These are phyloP conservation scores for Saccostrea echinata DNA, from an alignment of 1,140 invertebrate species.

Conservation along the genomic window DNA sequence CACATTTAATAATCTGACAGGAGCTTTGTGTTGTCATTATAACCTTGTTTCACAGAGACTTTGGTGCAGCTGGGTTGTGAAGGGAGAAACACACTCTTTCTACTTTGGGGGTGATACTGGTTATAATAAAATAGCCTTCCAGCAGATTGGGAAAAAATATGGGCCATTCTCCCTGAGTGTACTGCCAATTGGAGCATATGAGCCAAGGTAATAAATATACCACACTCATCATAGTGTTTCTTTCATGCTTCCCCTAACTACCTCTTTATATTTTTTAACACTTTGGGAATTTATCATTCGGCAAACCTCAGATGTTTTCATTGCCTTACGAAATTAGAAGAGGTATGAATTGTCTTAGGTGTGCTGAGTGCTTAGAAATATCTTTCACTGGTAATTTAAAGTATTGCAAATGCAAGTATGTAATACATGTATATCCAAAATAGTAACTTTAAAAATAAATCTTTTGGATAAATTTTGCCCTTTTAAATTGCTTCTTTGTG, in stretches of 20 bases:
- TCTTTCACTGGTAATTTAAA: no score
- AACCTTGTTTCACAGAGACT: constrained; percentile 69
- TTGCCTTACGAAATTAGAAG: no score
- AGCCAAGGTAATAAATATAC: constrained; percentile 73
- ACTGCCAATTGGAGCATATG: constrained; percentile 81
- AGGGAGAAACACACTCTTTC: constrained; percentile 77
- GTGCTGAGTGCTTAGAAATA: no score
- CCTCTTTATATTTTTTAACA: constrained; percentile 68
- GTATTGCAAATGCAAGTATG: no score
- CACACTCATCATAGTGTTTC: no score
- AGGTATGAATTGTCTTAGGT: no score
- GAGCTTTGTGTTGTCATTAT: neutral
- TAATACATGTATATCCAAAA: no score
- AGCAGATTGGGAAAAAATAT: constrained; percentile 79
- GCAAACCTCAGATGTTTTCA: no score
- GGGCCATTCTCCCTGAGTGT: constrained; percentile 81
- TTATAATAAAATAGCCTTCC: constrained; percentile 79
- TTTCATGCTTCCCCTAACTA: no score
- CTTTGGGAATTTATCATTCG: neutral
- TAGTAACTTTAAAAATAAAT: no score
- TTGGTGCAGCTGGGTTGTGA: constrained; percentile 81
- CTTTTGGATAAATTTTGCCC: no score
- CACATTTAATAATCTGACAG: neutral
- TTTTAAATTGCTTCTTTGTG: no score
- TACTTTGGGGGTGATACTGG: constrained; percentile 82